phyloP scores from a whole-genome alignment of 2,888 invertebrate species.

The Drosophila neutralis region DNA sequence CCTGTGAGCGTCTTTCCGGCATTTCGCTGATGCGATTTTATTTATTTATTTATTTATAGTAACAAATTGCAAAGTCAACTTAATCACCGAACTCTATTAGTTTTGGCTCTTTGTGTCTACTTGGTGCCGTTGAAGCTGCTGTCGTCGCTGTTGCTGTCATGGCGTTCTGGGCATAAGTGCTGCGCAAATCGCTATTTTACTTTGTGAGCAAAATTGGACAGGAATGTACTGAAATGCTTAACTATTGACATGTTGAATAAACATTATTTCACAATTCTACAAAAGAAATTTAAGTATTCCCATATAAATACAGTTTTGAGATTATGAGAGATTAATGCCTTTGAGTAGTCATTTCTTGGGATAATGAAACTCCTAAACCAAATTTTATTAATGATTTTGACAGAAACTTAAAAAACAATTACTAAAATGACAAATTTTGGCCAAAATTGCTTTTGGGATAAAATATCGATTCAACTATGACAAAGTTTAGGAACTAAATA shows the following conservation, averaged over 20 bases:
- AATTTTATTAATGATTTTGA: background rate
- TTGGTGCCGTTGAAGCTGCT: slow-evolving; percentile 6
- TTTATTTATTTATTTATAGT: slow-evolving; percentile 78
- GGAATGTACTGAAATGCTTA: background rate
- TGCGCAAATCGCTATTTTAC: slow-evolving; percentile 7
- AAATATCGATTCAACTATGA: background rate
- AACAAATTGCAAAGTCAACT: slow-evolving; percentile 78
- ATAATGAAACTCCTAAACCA: background rate
- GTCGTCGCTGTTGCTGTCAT: slow-evolving; percentile 2
- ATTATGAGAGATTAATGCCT: background rate
- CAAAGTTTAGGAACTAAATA: background rate
- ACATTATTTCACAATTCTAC: background rate
- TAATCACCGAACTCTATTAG: slow-evolving; percentile 77
- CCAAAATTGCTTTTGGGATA: background rate
- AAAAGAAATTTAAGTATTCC: background rate
- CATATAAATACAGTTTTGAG: background rate
- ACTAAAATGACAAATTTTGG: background rate
- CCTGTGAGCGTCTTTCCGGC: slow-evolving; percentile 19
- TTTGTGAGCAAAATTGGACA: background rate
- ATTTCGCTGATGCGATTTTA: slow-evolving; percentile 70
- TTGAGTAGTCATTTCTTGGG: background rate
- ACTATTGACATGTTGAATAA: background rate
- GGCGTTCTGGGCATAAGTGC: background rate
- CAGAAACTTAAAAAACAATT: background rate
- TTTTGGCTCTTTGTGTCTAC: slow-evolving; percentile 46